Evolutionary conservation across 1,140 invertebrate genomes (phyloP).

Genomic region (Halictus rubicundus): DNA sequence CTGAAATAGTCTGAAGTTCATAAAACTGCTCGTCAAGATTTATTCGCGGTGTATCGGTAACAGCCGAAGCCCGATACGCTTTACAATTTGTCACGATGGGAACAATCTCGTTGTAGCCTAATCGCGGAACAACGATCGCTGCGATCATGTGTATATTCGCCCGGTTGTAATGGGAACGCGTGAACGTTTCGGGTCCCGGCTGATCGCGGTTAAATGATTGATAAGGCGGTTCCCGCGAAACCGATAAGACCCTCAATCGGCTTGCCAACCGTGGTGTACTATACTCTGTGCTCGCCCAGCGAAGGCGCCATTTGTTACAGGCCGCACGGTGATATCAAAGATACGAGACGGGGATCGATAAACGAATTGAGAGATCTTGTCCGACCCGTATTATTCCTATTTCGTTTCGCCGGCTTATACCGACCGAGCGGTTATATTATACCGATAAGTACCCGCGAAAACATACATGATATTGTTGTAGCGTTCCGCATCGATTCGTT

Average conservation of each 20-base stretch:
- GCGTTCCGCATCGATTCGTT: conserved; percentile 42
- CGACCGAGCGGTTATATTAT: background rate
- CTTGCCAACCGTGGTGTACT: background rate
- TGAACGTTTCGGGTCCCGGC: conserved; percentile 30
- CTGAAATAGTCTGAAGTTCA: background rate
- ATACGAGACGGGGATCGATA: conserved; percentile 27
- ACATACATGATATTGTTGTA: conserved; percentile 38
- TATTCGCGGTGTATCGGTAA: background rate
- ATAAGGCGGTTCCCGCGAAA: conserved; percentile 30
- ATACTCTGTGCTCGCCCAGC: background rate
- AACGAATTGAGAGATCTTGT: conserved; percentile 41
- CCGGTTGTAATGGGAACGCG: conserved; percentile 18
- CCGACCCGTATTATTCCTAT: conserved; percentile 23
- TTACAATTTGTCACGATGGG: conserved; percentile 39
- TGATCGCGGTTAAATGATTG: conserved; percentile 36
- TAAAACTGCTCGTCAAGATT: conserved; percentile 28
- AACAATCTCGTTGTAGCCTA: background rate
- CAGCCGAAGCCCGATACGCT: background rate
- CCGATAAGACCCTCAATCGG: conserved; percentile 30
- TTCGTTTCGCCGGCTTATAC: conserved; percentile 3
- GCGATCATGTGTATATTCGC: conserved; percentile 3
- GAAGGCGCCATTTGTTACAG: conserved; percentile 7
- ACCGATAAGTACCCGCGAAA: conserved; percentile 26
- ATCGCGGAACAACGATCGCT: conserved; percentile 25
- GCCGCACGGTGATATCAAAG: conserved; percentile 13